A percentile compares a stretch with the other conserved stretches of the same genome.
Evolutionary conservation across 2,113 vertebrate species (phyloP).

Genomic region (Melospiza melodia): DNA sequence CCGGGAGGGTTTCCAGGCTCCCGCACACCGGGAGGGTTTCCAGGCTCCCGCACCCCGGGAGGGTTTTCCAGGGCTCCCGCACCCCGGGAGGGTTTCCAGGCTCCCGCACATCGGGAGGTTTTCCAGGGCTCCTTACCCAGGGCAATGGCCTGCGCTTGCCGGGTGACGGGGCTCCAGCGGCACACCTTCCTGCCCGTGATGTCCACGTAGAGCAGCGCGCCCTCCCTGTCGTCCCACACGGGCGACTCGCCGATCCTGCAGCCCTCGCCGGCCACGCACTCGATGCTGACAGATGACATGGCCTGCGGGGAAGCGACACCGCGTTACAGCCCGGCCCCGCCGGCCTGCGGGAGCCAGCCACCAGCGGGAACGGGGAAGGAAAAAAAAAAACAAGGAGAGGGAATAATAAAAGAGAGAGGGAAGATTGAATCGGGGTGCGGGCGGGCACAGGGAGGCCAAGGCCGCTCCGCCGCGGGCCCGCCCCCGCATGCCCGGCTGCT

Average conservation of each 20-base stretch:
- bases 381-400: accelerated
- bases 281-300: conserved; percentile 86
- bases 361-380: accelerated
- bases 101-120: not conserved
- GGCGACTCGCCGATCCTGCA: conserved; percentile 85
- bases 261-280: conserved; percentile 74
- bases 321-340: not conserved
- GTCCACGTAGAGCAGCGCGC: conserved; percentile 85
- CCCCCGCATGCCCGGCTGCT: not conserved
- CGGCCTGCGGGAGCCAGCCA: not conserved
- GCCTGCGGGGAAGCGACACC: not conserved
- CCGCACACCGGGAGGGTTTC: not conserved
- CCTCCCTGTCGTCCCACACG: conserved; percentile 87
- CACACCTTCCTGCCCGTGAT: conserved; percentile 81
- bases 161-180: conserved; percentile 79
- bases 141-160: conserved; percentile 69
- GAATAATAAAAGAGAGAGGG: not conserved
- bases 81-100: not conserved
- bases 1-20: not conserved
- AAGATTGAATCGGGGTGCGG: accelerated
- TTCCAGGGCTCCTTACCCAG: conserved; percentile 75
- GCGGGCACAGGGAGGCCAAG: not conserved
- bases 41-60: not conserved
- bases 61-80: not conserved
- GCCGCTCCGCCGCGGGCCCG: not conserved